Percentiles rank a stretch among this genome's conserved stretches.
These are phyloP conservation scores for Indri indri DNA, from an alignment of 2,113 vertebrate genomes.

Conservation along the genomic window DNA sequence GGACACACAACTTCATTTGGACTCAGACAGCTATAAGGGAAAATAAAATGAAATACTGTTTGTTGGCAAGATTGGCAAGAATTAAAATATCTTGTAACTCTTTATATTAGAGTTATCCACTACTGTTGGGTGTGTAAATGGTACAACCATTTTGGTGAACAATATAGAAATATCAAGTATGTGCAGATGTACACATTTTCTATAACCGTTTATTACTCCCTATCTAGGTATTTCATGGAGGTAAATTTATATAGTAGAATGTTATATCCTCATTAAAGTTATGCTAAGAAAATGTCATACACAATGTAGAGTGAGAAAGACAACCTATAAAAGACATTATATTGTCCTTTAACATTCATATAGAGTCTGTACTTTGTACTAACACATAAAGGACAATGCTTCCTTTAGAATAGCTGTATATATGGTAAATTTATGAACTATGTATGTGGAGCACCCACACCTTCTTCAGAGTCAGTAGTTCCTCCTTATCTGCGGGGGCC, in stretches of 20 bases:
- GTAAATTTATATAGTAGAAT: not conserved
- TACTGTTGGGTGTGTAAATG: not conserved
- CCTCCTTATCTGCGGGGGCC: not conserved
- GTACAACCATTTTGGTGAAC: not conserved
- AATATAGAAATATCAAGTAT: not conserved
- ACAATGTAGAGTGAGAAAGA: not conserved
- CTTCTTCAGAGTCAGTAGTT: not conserved
- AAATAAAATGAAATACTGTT: not conserved
- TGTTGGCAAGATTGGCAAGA: not conserved
- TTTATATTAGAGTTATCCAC: not conserved
- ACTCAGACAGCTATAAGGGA: not conserved
- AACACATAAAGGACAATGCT: not conserved
- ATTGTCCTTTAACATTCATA: not conserved
- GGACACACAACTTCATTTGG: not conserved
- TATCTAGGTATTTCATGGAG: not conserved
- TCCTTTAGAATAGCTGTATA: not conserved
- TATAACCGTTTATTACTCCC: not conserved
- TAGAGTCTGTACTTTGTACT: not conserved
- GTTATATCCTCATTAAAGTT: not conserved
- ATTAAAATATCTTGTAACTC: not conserved
- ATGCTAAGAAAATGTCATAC: not conserved
- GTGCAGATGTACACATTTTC: not conserved
- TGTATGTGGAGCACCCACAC: not conserved
- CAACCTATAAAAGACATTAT: not conserved
- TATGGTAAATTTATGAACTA: not conserved